phyloP scores from a whole-genome alignment of 2,797 vertebrate genomes.

The Xenentodon cancila region DNA sequence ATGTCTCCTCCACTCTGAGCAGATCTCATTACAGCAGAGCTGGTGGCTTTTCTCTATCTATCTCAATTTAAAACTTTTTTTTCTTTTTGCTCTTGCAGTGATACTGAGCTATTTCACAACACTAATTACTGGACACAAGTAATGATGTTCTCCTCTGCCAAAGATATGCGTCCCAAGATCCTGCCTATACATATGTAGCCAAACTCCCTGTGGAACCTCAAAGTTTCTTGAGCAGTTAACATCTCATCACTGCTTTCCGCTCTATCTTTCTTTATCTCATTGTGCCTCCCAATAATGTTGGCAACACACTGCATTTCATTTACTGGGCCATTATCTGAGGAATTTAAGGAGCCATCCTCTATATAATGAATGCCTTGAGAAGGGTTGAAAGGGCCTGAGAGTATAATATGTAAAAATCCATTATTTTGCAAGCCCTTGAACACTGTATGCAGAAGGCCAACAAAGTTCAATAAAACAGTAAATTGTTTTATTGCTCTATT shows the following conservation, averaged over 20 bases:
- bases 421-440: conserved; percentile 59
- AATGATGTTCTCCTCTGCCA: conserved; percentile 74
- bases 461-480: conserved; percentile 22
- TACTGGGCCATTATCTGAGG: conserved; percentile 30
- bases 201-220: conserved; percentile 52
- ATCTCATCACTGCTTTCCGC: conserved; percentile 53
- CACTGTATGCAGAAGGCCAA: conserved; percentile 16
- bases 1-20: conserved; percentile 82
- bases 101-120: conserved; percentile 63
- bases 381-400: conserved; percentile 38
- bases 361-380: conserved; percentile 51
- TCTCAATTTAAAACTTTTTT: conserved; percentile 72
- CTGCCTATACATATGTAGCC: conserved; percentile 56
- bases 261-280: conserved; percentile 30
- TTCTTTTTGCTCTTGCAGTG: conserved; percentile 65
- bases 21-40: conserved; percentile 84
- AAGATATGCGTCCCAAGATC: conserved; percentile 59
- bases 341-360: conserved; percentile 49
- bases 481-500: conserved; percentile 28
- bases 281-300: conserved; percentile 48
- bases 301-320: conserved; percentile 43
- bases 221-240: conserved; percentile 59
- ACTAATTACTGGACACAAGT: conserved; percentile 75
- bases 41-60: conserved; percentile 74
- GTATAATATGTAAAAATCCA: conserved; percentile 53